Percentiles rank a stretch among this genome's conserved stretches.
Evolutionary conservation across 1,140 invertebrate genomes (phyloP).

Genomic region (Bombus turneri): DNA sequence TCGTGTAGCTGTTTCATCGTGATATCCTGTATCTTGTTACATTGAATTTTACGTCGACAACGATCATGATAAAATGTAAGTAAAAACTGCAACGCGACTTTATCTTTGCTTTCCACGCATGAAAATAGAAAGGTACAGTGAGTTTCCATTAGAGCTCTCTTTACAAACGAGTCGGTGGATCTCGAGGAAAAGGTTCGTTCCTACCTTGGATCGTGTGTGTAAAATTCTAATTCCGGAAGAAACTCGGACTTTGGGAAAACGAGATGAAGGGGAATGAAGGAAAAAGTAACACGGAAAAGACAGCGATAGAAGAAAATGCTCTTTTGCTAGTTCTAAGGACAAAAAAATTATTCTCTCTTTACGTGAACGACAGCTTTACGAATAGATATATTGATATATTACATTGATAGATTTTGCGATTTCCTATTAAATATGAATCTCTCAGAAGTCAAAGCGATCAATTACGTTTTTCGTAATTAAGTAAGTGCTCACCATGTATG

Average conservation of each 20-base stretch:
- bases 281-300: neutral
- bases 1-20: too few species aligned
- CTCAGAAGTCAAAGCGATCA: too few species aligned
- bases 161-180: neutral
- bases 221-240: conserved; percentile 25
- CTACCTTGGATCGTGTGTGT: neutral
- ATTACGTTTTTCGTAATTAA: too few species aligned
- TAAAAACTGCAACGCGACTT: neutral
- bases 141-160: neutral
- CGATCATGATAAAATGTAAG: neutral
- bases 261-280: neutral
- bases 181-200: neutral
- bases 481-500: neutral
- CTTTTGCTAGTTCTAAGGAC: neutral
- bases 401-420: too few species aligned
- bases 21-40: too few species aligned
- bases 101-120: neutral
- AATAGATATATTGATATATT: neutral
- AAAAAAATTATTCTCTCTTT: neutral
- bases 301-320: neutral
- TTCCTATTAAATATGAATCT: too few species aligned
- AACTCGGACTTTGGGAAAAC: neutral
- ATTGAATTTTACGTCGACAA: neutral
- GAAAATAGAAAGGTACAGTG: neutral
- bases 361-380: neutral